Evolutionary conservation across 2,797 vertebrate species (phyloP).

Genomic region (Chromobotia macracanthus): DNA sequence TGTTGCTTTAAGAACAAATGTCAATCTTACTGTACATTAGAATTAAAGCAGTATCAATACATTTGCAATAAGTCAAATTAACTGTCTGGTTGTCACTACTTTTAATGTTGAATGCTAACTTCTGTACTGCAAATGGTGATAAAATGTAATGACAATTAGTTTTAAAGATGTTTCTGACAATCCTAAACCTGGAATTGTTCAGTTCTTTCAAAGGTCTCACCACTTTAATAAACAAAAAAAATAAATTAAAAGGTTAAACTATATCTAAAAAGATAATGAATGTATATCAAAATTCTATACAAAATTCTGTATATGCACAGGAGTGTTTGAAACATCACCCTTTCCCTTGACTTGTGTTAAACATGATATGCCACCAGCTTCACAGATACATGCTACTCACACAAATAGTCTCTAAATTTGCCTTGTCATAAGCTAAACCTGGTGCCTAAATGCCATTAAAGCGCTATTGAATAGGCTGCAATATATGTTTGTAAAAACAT

Average conservation of each 20-base stretch:
- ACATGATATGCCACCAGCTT: not conserved
- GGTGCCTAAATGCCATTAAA: conserved; percentile 15
- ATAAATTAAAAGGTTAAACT: conserved; percentile 38
- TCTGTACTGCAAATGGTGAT: conserved; percentile 66
- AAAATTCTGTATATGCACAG: conserved; percentile 14
- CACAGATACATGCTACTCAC: conserved; percentile 5
- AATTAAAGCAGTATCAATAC: not conserved
- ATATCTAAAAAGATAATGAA: conserved; percentile 15
- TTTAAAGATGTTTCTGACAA: not conserved
- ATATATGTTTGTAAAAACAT: not conserved
- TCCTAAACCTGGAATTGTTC: not conserved
- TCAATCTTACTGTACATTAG: not conserved
- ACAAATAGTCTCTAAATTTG: not conserved
- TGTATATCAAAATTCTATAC: conserved; percentile 29
- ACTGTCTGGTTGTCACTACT: conserved; percentile 14
- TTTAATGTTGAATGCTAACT: conserved; percentile 11
- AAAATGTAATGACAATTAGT: not conserved
- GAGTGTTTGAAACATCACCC: conserved; percentile 25
- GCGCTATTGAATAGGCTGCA: not conserved
- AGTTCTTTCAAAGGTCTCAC: not conserved
- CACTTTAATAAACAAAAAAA: conserved; percentile 9
- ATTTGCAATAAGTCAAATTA: not conserved
- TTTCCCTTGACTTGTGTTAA: conserved; percentile 26
- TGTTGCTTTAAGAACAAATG: too few species aligned
- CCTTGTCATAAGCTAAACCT: not conserved